These are phyloP conservation scores for Lasiommata megera DNA, from an alignment of 2,888 invertebrate genomes.

Conservation along the genomic window DNA sequence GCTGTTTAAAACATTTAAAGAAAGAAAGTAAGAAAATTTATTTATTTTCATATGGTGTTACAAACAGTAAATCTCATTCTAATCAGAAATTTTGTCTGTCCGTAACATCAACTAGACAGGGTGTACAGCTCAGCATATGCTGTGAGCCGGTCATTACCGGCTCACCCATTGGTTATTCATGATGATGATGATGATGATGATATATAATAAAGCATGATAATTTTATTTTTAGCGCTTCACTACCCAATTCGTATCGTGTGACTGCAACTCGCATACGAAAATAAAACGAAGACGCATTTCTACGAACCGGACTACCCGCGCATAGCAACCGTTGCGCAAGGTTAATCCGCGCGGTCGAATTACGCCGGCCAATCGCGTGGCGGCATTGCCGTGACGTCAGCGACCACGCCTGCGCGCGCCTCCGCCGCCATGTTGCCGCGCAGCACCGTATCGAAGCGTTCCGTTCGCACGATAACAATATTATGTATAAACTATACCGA, in stretches of 20 bases:
- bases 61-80: too few relatives aligned
- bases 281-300: slow-evolving; percentile 54
- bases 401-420: slow-evolving; percentile 81
- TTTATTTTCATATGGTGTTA: too few relatives aligned
- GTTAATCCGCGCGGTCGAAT: slow-evolving; percentile 62
- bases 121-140: too few relatives aligned
- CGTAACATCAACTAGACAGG: too few relatives aligned
- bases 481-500: not conserved
- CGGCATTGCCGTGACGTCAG: slow-evolving; percentile 66
- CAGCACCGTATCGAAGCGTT: slow-evolving; percentile 41
- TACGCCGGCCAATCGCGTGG: slow-evolving; percentile 55
- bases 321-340: slow-evolving; percentile 78
- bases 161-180: too few relatives aligned
- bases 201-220: not conserved
- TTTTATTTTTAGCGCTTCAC: not conserved
- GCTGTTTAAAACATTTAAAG: too few relatives aligned
- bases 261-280: slow-evolving; percentile 41
- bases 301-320: slow-evolving; percentile 57
- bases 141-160: too few relatives aligned
- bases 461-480: slow-evolving; percentile 44
- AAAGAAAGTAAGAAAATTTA: too few relatives aligned
- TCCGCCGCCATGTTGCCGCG: slow-evolving; percentile 65
- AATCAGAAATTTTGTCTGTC: too few relatives aligned
- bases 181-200: too few relatives aligned
- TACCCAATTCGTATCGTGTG: not conserved